phyloP scores from a whole-genome alignment of 2,797 vertebrate genomes.

The Falco columbarius region DNA sequence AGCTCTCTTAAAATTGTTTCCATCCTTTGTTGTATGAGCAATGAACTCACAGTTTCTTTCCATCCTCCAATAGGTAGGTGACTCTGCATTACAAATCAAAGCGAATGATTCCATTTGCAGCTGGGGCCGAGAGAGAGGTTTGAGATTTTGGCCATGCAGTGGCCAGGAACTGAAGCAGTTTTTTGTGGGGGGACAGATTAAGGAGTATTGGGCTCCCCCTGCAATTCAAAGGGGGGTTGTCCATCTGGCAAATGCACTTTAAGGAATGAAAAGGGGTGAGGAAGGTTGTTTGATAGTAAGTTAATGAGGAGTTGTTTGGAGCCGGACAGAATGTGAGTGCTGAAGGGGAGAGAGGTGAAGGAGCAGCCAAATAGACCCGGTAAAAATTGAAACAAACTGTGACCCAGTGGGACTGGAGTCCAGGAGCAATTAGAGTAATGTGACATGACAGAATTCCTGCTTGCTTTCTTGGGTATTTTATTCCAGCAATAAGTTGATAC shows the following conservation, averaged over 20 bases:
- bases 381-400: slow-evolving; percentile 59
- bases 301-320: slow-evolving; percentile 49
- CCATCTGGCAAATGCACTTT: background rate
- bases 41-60: background rate
- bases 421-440: slow-evolving; percentile 60
- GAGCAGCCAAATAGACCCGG: slow-evolving; percentile 11
- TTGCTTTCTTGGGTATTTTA: slow-evolving; percentile 31
- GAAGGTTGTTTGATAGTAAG: background rate
- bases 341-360: slow-evolving; percentile 42
- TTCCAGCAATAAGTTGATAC: slow-evolving; percentile 51
- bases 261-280: background rate
- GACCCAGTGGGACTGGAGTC: background rate
- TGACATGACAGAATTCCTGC: slow-evolving; percentile 50
- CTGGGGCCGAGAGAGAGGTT: background rate
- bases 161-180: background rate
- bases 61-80: background rate
- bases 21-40: background rate
- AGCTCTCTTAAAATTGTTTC: background rate
- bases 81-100: background rate
- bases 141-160: background rate
- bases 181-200: background rate
- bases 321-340: background rate
- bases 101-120: background rate
- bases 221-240: background rate
- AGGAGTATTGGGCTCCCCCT: background rate